Evolutionary conservation across 2,797 vertebrate genomes (phyloP), one percentile per base, ranked within the genome.

Genomic region (Anniella stebbinsi): DNA sequence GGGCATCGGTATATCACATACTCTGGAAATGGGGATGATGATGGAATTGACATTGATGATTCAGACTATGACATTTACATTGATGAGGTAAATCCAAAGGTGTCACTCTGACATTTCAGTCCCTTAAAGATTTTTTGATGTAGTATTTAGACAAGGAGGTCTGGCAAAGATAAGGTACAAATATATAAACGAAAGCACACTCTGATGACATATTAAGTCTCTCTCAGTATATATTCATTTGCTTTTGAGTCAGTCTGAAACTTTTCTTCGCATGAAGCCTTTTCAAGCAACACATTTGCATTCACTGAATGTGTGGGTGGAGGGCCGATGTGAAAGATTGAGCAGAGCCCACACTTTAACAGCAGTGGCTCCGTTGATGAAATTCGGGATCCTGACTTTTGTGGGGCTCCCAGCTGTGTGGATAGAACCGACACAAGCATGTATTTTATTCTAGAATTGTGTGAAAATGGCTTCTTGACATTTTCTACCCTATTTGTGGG

Each of bases 41-140:
- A 98, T 30, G 97, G 96, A 54, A 98, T 98, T 86, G 97, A 97
- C 81, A 91, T 98, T 0, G 98, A 99, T 48, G 98, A 99, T 94
- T 98, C 98, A 0, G 98, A 99, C 94, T 98, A 98, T 23, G 99
- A 99, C 91, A 93, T 98, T 87, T 98, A 98, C 90, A 98, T 99
- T 85, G 98, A 99, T 92, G 98, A 99, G 98, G 99, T 99, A 97
- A 95, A 90, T 89, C 21, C 70, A 66, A 76, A 91, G 38, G 82
- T 92, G 88, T 38, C 30, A 23, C 48, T 87, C 87, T 60, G 45
- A 2, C 60, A 63, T 88, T 89, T 90, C 75, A 72, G 0, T 93
- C 92, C 89, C 70, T 80, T 89, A 90, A 69, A 28, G 25, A 2
- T 89, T 23, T 88, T 13, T 1, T 4, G 82, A 13, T 57, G 36